A percentile compares a stretch with the other conserved stretches of the same genome.
Evolutionary conservation across 2,888 invertebrate species (phyloP).

Genomic region (Platynereis dumerilii): DNA sequence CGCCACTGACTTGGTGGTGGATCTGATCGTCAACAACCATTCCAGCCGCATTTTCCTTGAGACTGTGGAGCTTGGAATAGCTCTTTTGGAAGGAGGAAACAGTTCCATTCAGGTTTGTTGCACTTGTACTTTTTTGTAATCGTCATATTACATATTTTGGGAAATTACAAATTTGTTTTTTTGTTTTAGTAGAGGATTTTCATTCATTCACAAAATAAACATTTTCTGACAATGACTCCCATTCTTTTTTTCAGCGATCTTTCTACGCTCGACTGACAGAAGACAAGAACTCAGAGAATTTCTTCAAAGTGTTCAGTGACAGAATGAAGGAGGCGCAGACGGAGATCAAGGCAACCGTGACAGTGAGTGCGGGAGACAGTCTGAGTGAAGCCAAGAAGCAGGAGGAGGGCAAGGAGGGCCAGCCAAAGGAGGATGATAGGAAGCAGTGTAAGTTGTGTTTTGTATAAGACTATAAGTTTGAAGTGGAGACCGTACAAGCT

Average conservation of each 20-base stretch:
- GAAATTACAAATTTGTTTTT: no score
- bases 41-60: conserved; percentile 85
- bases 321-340: conserved; percentile 94
- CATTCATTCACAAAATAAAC: no score
- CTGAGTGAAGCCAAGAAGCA: conserved; percentile 36
- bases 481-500: no score
- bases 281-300: conserved; percentile 82
- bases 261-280: conserved; percentile 84
- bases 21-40: conserved; percentile 89
- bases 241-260: conserved; percentile 73
- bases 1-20: conserved; percentile 94
- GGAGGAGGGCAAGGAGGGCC: conserved; percentile 40
- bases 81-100: conserved; percentile 93
- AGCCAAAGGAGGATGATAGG: neutral
- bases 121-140: no score
- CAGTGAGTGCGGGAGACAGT: conserved; percentile 66
- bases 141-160: no score
- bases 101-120: conserved; percentile 78
- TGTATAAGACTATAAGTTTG: no score
- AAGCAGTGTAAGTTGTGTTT: neutral
- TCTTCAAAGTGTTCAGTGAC: conserved; percentile 93
- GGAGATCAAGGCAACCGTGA: conserved; percentile 91
- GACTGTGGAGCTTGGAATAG: conserved; percentile 94
- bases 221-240: no score
- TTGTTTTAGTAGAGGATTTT: no score